Evolutionary conservation across 2,888 invertebrate genomes (phyloP).

Genomic region (Galerucella pusilla): DNA sequence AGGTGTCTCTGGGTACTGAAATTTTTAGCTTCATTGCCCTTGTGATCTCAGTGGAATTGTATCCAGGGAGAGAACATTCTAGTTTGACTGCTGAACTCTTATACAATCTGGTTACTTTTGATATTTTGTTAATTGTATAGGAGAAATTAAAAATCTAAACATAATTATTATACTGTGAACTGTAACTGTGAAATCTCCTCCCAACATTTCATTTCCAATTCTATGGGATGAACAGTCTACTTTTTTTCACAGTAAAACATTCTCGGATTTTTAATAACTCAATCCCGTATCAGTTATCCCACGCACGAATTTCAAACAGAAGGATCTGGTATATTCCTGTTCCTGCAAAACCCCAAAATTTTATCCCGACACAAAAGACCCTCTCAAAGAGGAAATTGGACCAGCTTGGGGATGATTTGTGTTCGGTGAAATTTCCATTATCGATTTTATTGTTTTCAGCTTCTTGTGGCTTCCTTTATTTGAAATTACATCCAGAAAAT

Average conservation of each 20-base stretch:
- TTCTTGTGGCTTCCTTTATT: neutral
- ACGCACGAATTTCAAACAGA: constrained; percentile 1
- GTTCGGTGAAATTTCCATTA: constrained; percentile 19
- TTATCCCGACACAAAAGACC: constrained; percentile 18
- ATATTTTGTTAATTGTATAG: no score
- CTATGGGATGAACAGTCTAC: neutral
- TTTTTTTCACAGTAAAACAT: neutral
- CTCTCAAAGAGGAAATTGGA: constrained; percentile 21
- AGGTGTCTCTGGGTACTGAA: no score
- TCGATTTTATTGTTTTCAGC: constrained; percentile 23
- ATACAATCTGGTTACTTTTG: no score
- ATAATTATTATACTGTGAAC: no score
- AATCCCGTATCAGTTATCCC: neutral
- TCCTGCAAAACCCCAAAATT: constrained; percentile 8
- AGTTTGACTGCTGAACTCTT: no score
- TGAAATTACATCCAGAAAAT: neutral
- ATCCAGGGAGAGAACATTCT: no score
- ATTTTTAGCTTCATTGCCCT: no score
- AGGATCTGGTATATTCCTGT: constrained; percentile 12
- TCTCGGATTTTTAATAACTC: constrained; percentile 1
- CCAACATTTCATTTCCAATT: neutral
- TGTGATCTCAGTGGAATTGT: no score
- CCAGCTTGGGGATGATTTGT: constrained; percentile 25
- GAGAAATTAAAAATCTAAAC: no score
- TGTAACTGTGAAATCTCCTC: neutral